phyloP scores from a whole-genome alignment of 2,113 vertebrate species.

The Garra rufa region DNA sequence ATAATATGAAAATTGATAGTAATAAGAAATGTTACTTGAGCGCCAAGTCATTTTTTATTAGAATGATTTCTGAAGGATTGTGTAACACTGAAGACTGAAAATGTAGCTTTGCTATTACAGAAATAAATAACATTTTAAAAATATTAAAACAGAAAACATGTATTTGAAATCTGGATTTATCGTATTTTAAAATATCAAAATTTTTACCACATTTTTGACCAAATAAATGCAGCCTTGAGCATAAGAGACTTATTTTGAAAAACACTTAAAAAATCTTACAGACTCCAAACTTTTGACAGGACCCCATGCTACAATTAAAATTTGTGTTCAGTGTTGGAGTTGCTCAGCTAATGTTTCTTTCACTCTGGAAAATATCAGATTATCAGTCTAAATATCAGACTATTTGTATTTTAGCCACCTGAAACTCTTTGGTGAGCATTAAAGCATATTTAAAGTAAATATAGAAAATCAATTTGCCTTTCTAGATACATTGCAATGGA shows the following conservation, averaged over 20 bases:
- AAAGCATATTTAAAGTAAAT: conserved; percentile 54
- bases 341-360: conserved; percentile 46
- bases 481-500: conserved; percentile 55
- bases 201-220: not conserved
- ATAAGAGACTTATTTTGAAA: not conserved
- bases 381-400: too few species aligned
- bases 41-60: not conserved
- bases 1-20: not conserved
- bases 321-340: conserved; percentile 22
- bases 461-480: conserved; percentile 58
- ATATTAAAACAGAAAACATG: too few species aligned
- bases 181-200: not conserved
- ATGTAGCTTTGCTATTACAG: too few species aligned
- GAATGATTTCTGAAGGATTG: not conserved
- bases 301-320: not conserved
- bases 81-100: not conserved
- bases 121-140: too few species aligned
- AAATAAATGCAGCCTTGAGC: not conserved
- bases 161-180: too few species aligned
- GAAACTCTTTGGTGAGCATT: conserved; percentile 35
- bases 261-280: not conserved
- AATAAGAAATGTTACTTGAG: not conserved
- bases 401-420: conserved; percentile 43
- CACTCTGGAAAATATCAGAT: conserved; percentile 23
- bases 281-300: conserved; percentile 20